Evolutionary conservation across 1,140 invertebrate species (phyloP).

Genomic region (Hylaeus volcanicus): DNA sequence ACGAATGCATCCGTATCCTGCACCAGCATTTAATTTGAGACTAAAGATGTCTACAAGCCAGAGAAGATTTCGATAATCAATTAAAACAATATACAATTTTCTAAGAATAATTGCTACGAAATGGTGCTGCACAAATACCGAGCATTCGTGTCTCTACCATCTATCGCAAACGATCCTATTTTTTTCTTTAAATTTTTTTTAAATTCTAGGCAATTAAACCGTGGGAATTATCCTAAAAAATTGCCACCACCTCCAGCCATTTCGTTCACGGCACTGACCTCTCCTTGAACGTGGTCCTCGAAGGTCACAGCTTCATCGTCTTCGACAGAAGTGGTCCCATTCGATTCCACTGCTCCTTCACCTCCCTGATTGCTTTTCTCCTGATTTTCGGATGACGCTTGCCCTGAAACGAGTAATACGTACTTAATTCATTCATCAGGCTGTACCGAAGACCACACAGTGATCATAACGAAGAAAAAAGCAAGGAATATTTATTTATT

Average conservation of each 20-base stretch:
- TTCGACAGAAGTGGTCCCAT: constrained; percentile 28
- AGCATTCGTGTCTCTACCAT: background rate
- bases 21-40: background rate
- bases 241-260: constrained; percentile 55
- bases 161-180: background rate
- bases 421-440: background rate
- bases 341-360: constrained; percentile 50
- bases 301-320: constrained; percentile 35
- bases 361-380: constrained; percentile 59
- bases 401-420: constrained; percentile 45
- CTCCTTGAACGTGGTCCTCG: constrained; percentile 28
- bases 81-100: too few species aligned
- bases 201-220: background rate
- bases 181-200: constrained; percentile 6
- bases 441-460: too few species aligned
- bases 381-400: constrained; percentile 55
- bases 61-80: too few species aligned
- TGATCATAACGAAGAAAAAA: too few species aligned
- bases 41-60: background rate
- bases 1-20: constrained; percentile 10
- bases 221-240: constrained; percentile 5
- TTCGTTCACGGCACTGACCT: constrained; percentile 34
- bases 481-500: background rate
- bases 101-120: too few species aligned
- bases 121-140: background rate